phyloP scores from a whole-genome alignment of 1,140 invertebrate species.

The Cotesia typhae region DNA sequence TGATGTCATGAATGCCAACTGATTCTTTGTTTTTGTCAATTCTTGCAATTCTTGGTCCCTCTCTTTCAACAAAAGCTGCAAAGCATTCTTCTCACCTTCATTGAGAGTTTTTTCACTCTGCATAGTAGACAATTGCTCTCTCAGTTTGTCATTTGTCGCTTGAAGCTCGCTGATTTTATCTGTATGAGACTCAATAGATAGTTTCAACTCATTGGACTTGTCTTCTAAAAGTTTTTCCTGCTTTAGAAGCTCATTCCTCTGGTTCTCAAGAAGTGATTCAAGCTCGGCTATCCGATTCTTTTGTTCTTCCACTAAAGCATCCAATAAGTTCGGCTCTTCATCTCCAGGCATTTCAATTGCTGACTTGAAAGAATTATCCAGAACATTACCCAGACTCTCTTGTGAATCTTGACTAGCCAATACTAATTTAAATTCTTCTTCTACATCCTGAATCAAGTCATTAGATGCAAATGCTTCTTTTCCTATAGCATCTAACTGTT shows the following conservation, averaged over 20 bases:
- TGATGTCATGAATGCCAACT: not conserved
- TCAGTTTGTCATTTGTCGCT: constrained; percentile 6
- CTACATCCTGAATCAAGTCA: not conserved
- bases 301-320: not conserved
- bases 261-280: constrained; percentile 13
- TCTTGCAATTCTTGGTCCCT: constrained; percentile 2
- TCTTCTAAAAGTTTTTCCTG: constrained; percentile 25
- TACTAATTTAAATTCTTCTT: no score
- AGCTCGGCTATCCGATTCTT: not conserved
- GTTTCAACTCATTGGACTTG: not conserved
- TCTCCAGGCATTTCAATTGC: not conserved
- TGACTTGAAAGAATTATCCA: not conserved
- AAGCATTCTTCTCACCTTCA: not conserved
- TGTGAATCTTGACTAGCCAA: no score
- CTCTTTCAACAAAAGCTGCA: constrained; percentile 5
- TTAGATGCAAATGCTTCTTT: not conserved
- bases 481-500: no score
- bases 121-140: constrained; percentile 11
- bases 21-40: constrained; percentile 6
- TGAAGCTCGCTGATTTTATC: constrained; percentile 14
- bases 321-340: not conserved
- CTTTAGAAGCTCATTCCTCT: not conserved
- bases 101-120: constrained; percentile 15
- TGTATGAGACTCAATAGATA: not conserved
- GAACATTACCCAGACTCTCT: no score